Conservation (phyloP, 2,797 vertebrate species). For the Poecilia velifera region DNA sequence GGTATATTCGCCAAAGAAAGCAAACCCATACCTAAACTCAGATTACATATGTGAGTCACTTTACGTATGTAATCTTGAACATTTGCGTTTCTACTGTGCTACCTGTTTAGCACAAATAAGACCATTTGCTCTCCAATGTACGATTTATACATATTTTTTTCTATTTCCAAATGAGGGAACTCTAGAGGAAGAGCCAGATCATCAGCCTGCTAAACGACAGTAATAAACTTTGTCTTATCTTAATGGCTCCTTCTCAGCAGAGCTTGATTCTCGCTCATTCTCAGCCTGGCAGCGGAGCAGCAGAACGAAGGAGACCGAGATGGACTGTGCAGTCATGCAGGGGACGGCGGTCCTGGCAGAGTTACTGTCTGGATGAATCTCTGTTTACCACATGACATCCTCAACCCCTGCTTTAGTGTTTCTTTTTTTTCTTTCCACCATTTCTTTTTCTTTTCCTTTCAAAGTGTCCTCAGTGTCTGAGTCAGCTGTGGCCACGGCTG, state of each 20-base stretch:
- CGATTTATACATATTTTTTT: constrained; percentile 5
- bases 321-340: background rate
- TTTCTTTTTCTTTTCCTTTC: background rate
- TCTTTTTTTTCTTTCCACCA: background rate
- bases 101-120: background rate
- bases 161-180: constrained; percentile 7
- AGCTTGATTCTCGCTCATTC: constrained; percentile 23
- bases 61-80: background rate
- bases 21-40: background rate
- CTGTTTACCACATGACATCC: constrained; percentile 21
- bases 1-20: background rate
- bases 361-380: constrained; percentile 4
- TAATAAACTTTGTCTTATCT: constrained; percentile 61
- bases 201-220: constrained; percentile 34
- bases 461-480: constrained; percentile 27
- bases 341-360: background rate
- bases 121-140: background rate
- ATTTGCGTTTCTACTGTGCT: background rate
- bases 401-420: constrained; percentile 11
- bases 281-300: constrained; percentile 13
- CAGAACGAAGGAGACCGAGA: background rate
- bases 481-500: constrained; percentile 32
- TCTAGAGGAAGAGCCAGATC: constrained; percentile 36
- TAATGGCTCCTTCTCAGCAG: constrained; percentile 43
- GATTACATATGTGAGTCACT: background rate